Base-by-base conservation (phyloP, 1,140 invertebrate genomes). In the Onthophagus taurus region DNA sequence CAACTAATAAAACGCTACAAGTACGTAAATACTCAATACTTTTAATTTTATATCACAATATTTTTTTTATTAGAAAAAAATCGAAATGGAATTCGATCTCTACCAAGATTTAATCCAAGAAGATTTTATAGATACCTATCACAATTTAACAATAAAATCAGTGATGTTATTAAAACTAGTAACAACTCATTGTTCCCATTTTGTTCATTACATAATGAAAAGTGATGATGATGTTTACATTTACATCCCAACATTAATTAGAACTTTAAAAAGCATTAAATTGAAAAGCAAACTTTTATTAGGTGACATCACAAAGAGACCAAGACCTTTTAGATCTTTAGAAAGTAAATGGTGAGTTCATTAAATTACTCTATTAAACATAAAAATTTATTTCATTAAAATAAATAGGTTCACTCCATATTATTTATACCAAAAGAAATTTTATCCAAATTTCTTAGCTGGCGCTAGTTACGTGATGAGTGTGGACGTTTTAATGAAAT, bases 121-220 rank as follows among this genome's bases (percentile, higher is more conserved):
- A 63, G 77, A 78, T 39, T 95, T 93, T 60, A 58, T 83, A 8
- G 92, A 97, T 63, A 81, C 83, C 1, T 96, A 96, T 63, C 86
- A 89, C 60, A 96, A 97, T 74, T 69, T 96, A 36, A 95, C 90
- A 0, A 62, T 94, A 5, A 96, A 96, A 61, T 85, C 83, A 12
- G 75, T 89, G 11, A 81, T 89, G 76, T 74, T 89, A 64, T 64
- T 93, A 30, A 90, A 91, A 61, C 87, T 86, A 79, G 76, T 85
- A 4, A 75, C 66, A 1, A 69, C 66, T 6, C 73, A 77, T 49
- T 89, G 85, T 58, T 60, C 67, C 33, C 61, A 66, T 12, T 68
- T 60, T 7, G 57, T 59, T 23, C 55, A 56, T 17, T 88, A 78
- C 63, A 66, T 90, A 2, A 73, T 89, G 60, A 90, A 91, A 68